Base-by-base conservation (phyloP, 2,888 invertebrate species). In the Brachyptera putata region DNA sequence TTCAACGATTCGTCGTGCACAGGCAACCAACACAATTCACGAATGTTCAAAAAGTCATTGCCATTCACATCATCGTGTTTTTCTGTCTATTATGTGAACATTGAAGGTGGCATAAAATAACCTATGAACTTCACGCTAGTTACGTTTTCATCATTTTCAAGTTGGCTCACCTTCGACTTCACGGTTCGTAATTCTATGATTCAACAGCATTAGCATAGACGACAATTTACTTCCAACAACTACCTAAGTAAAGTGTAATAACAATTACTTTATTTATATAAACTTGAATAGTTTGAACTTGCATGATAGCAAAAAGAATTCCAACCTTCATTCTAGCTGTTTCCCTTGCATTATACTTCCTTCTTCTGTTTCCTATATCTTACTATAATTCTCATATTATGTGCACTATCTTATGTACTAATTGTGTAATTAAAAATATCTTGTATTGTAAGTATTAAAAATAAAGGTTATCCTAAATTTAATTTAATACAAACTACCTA, bases 71-170 rank as follows among this genome's bases (percentile, higher is more conserved):
- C n/a, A n/a, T n/a, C n/a, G n/a, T n/a, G n/a, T n/a, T n/a, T n/a
- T n/a, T n/a, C n/a, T n/a, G n/a, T n/a, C n/a, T n/a, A n/a, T n/a
- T n/a, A n/a, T n/a, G n/a, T 34, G 22, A 36, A 7, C 9, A 7
- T 16, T 34, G 53, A 53, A 53, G 53, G 53, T 30, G 53, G 34
- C 30, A 11, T 18, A 18, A 2, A 18, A 36, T 11, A 34, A 53
- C 36, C 53, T 53, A 34, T 53, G 53, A 53, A 53, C 53, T 53
- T 53, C 53, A 53, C 53, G 53, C 21, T 21, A 13, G 36, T 13
- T 43, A n/a, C n/a, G 49, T n/a, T 50, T 50, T 48, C 26, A 16
- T n/a, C n/a, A 41, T 21, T 41, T 41, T 2, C 21, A 18, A 21
- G 16, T 41, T 41, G 41, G 16, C 41, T 41, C n/a, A n/a, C n/a